A percentile compares a stretch with the other conserved stretches of the same genome.
These are phyloP conservation scores for Physeter macrocephalus DNA, from an alignment of 2,113 vertebrate genomes.

Conservation along the genomic window DNA sequence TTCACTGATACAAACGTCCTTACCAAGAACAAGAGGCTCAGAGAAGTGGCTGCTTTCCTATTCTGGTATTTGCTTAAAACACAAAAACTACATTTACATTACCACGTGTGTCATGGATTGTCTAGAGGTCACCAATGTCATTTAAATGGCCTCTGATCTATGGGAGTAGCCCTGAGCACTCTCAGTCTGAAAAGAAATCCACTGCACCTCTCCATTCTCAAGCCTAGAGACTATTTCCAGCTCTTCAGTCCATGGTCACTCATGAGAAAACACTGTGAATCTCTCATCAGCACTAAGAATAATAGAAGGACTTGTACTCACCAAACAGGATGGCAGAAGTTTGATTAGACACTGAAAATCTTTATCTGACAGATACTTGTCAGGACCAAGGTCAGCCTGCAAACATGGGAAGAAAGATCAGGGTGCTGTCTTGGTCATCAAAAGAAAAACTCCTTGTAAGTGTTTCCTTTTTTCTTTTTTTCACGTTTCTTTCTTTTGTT, in stretches of 20 bases:
- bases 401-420: slow-evolving; percentile 62
- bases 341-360: slow-evolving; percentile 95
- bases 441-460: not conserved
- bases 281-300: not conserved
- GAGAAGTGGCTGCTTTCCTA: not conserved
- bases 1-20: not conserved
- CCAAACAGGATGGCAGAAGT: slow-evolving; percentile 89
- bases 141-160: not conserved
- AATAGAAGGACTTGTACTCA: slow-evolving; percentile 79
- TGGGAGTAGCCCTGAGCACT: not conserved
- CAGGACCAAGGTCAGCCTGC: slow-evolving; percentile 96
- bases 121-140: not conserved
- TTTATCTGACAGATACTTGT: slow-evolving; percentile 96
- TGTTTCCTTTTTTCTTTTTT: not conserved
- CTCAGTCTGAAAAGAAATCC: not conserved
- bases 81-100: not conserved
- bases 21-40: not conserved
- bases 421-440: not conserved
- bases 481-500: too few species aligned
- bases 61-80: slow-evolving; percentile 16
- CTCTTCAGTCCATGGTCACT: not conserved
- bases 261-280: not conserved
- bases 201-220: not conserved
- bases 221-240: not conserved
- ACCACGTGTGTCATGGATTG: not conserved